Evolutionary conservation across 2,888 invertebrate genomes (phyloP), one percentile per base, ranked within the genome.

Genomic region (Xanthostigma xanthostigma): DNA sequence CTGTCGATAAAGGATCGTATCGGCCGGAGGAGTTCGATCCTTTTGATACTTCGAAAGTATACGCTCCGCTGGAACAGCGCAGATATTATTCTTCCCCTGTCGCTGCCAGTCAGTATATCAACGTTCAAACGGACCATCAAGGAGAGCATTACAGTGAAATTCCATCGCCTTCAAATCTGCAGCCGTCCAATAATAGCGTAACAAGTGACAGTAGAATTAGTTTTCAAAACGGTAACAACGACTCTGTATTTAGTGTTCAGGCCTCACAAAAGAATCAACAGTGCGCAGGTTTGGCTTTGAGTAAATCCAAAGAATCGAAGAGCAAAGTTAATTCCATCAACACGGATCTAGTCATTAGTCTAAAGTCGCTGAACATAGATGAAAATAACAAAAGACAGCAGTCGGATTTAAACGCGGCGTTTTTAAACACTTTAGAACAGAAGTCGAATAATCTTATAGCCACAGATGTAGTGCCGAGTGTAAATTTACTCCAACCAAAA

Each of bases 41-140:
- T 0, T 83, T 84, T 55, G 83, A 84, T 56, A 84, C 83, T 0
- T 78, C 77, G 2, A 53, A 55, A 34, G 41, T 61, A 37, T 60
- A 52, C 48, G 54, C 50, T 38, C 51, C 51, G 12, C 46, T 41
- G 8, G 48, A 41, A 11, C 60, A 60, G 11, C 65, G 64, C 0
- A 58, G 69, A 9, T 69, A 69, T 48, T 70, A 70, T 52, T 69
- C 68, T 36, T 62, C 65, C 1, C 58, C 64, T 0, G 66, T 67
- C 36, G 42, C 57, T n/a, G 53, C 51, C 13, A 59, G 51, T 46
- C 53, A 54, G 35, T 58, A 59, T 44, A 48, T 54, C 37, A 59
- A 59, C 41, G 54, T 55, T n/a, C 58, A 59, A 39, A 40, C 54
- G 1, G 54, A 56, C 3, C 6, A 27, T 6, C 27, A 27, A 6